These are phyloP conservation scores for Hemicentrotus pulcherrimus DNA, from an alignment of 35 echinoderm and acorn worm genomes.

Conservation along the genomic window DNA sequence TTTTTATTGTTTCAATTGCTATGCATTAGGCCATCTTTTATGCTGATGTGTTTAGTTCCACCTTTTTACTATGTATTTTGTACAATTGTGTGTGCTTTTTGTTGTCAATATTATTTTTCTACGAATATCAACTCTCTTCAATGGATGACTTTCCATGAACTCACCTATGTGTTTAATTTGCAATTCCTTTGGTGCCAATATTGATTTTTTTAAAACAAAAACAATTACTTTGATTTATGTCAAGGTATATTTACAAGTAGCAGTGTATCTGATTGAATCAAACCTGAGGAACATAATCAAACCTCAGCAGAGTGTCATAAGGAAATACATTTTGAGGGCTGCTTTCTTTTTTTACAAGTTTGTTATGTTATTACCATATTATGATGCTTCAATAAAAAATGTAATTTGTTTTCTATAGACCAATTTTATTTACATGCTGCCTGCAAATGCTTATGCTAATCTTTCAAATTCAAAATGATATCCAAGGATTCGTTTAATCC, in stretches of 20 bases:
- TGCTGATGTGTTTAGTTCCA: conserved; percentile 10
- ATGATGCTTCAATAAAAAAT: too few species aligned
- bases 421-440: neutral
- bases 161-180: neutral
- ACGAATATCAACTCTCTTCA: neutral
- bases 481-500: neutral
- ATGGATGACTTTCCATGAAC: neutral
- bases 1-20: neutral
- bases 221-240: neutral
- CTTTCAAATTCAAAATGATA: neutral
- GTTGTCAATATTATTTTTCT: conserved; percentile 6
- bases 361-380: too few species aligned
- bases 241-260: neutral
- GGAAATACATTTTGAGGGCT: too few species aligned
- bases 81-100: neutral
- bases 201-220: neutral
- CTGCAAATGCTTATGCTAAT: neutral
- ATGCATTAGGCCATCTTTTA: neutral
- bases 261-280: neutral
- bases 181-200: conserved; percentile 17
- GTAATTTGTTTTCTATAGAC: too few species aligned
- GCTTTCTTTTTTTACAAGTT: too few species aligned
- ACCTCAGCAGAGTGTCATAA: too few species aligned
- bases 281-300: neutral
- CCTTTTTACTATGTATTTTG: neutral